These are phyloP conservation scores for Teleiodes luculella DNA, from an alignment of 2,888 invertebrate genomes.

Conservation along the genomic window DNA sequence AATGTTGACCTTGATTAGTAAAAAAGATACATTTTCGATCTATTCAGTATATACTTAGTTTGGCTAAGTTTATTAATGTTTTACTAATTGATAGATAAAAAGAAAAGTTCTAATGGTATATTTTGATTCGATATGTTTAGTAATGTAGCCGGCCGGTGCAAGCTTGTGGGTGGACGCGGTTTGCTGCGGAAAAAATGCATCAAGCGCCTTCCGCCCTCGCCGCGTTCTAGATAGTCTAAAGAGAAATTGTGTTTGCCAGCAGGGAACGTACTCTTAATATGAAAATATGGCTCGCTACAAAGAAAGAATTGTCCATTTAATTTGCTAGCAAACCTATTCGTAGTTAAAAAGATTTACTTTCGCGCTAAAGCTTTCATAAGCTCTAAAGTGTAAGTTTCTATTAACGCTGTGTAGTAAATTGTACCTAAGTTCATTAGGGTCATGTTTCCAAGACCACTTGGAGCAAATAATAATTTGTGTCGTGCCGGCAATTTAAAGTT, in stretches of 20 bases:
- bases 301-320: conserved; percentile 60
- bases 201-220: conserved; percentile 24
- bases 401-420: no score
- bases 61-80: no score
- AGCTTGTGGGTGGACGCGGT: conserved; percentile 26
- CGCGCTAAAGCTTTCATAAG: neutral
- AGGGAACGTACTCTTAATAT: conserved; percentile 60
- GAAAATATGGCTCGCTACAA: conserved; percentile 63
- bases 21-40: no score
- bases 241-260: conserved; percentile 64
- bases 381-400: no score
- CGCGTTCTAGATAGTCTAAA: conserved; percentile 36
- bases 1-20: no score
- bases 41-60: no score
- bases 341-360: neutral
- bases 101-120: no score
- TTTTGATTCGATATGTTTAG: neutral
- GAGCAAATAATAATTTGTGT: conserved; percentile 55
- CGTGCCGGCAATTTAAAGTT: conserved; percentile 65
- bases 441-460: conserved; percentile 34
- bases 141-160: conserved; percentile 9
- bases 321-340: conserved; percentile 46
- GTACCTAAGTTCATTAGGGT: neutral
- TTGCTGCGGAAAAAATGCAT: conserved; percentile 29
- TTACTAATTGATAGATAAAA: no score